phyloP scores from a whole-genome alignment of 2,797 vertebrate genomes.

The Tapera naevia region DNA sequence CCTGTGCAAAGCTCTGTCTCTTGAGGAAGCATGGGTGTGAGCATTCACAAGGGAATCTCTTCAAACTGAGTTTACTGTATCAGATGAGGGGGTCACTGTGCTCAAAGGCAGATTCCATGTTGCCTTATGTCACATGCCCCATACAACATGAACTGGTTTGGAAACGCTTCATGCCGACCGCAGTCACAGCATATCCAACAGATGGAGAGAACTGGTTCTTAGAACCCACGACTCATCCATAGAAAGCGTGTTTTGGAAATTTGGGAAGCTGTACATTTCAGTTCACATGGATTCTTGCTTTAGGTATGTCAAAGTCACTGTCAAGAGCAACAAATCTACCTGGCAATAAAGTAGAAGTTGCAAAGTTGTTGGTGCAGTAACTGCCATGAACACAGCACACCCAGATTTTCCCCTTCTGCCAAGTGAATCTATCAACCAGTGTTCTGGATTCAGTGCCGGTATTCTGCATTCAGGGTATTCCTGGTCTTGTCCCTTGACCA shows the following conservation, averaged over 20 bases:
- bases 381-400: neutral
- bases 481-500: neutral
- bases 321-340: neutral
- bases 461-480: neutral
- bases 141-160: rapidly evolving
- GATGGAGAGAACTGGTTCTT: neutral
- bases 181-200: rapidly evolving
- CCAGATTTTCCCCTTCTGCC: neutral
- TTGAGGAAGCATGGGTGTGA: neutral
- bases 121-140: neutral
- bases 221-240: rapidly evolving
- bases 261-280: neutral
- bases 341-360: neutral
- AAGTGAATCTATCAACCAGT: neutral
- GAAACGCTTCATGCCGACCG: neutral
- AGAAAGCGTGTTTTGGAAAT: neutral
- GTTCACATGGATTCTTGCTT: neutral
- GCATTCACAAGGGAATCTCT: neutral
- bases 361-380: neutral
- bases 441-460: neutral
- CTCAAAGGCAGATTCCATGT: neutral
- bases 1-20: neutral
- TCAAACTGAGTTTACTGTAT: neutral
- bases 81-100: neutral
- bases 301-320: neutral